Evolutionary conservation across 2,888 invertebrate species (phyloP).

Genomic region (Drosophila multiciliata): DNA sequence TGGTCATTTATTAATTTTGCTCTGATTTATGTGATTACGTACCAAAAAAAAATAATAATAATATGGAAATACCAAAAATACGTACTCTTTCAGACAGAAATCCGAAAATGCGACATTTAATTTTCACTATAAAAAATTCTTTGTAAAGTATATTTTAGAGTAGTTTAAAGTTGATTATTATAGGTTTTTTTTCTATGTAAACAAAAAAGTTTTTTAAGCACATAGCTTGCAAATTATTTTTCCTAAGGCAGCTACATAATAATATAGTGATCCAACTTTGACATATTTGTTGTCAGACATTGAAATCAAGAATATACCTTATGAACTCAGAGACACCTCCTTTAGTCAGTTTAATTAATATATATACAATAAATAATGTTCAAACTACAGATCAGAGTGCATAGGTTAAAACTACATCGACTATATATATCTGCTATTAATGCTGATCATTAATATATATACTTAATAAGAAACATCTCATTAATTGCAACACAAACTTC

Average conservation of each 20-base stretch:
- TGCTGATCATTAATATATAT: not conserved
- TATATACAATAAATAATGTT: not conserved
- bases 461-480: not conserved
- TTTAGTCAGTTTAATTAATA: not conserved
- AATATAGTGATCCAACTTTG: not conserved
- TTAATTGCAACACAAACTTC: not conserved
- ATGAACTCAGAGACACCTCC: not conserved
- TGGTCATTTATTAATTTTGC: conserved; percentile 74
- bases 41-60: not conserved
- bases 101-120: not conserved
- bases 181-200: not conserved
- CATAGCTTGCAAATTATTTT: not conserved
- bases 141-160: not conserved
- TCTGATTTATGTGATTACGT: conserved; percentile 62
- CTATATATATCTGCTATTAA: not conserved
- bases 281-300: not conserved
- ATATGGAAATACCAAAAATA: conserved; percentile 3
- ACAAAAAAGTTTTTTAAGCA: not conserved
- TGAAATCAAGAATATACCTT: not conserved
- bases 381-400: not conserved
- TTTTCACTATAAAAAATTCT: not conserved
- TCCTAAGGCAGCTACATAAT: not conserved
- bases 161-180: not conserved
- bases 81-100: not conserved
- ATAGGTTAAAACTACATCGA: not conserved